Evolutionary conservation across 2,797 vertebrate genomes (phyloP).

Genomic region (Cheirogaleus major): DNA sequence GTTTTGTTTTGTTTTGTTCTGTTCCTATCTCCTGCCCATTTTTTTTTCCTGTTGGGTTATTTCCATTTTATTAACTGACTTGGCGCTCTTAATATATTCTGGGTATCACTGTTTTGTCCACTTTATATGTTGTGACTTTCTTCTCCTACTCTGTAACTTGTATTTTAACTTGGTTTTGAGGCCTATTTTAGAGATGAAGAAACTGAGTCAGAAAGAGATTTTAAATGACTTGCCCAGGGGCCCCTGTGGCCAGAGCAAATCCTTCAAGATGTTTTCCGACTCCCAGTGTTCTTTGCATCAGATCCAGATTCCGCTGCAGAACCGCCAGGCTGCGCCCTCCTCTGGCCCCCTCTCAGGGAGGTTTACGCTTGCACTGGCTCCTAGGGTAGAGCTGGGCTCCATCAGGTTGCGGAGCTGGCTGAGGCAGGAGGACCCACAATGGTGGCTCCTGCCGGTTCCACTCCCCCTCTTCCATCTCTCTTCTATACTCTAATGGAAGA

Average conservation of each 20-base stretch:
- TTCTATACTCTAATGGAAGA: background rate
- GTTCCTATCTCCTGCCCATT: background rate
- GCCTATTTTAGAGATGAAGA: conserved; percentile 4
- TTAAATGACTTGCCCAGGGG: background rate
- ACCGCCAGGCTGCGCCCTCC: background rate
- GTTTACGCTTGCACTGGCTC: background rate
- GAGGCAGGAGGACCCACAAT: rapidly evolving
- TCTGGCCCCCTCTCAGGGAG: background rate
- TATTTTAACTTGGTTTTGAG: conserved; percentile 12
- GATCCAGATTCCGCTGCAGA: background rate
- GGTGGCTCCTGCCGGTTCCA: background rate
- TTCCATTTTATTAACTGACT: background rate
- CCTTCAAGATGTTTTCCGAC: background rate
- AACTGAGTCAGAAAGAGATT: background rate
- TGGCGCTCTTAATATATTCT: background rate
- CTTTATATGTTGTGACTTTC: background rate
- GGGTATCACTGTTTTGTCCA: background rate
- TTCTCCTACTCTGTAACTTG: background rate
- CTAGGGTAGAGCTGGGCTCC: background rate
- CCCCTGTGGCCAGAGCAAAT: background rate
- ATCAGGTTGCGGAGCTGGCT: background rate
- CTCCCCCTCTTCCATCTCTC: background rate
- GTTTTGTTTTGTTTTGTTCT: background rate
- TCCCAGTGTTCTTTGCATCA: background rate
- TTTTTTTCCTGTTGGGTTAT: background rate